Base-by-base conservation (phyloP, 2,888 invertebrate species). In the Encarsia formosa region DNA sequence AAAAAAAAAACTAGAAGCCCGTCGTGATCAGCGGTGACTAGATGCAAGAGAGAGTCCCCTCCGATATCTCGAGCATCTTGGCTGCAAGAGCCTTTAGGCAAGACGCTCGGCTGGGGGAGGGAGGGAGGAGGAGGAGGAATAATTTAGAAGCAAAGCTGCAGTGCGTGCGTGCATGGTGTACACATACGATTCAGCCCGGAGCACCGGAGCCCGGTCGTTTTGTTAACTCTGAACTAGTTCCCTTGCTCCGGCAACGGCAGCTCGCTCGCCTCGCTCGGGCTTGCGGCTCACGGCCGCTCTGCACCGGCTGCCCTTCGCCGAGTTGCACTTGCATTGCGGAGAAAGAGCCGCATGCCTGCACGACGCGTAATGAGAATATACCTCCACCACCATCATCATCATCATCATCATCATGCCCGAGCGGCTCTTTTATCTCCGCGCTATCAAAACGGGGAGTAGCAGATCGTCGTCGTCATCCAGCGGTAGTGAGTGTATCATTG, bases 291-390 rank as follows among this genome's bases (percentile, higher is more conserved):
- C 9, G 13, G 13, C 5, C 32, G 32, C 32, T 5, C 32, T 8
- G 13, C n/a, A n/a, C 32, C n/a, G 5, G 9, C 32, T 32, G 15
- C 18, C 20, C 29, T 39, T n/a, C 45, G 8, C 5, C 22, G 20
- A 20, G 34, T 20, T 11, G 1, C 9, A 19, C 32, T 45, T 40
- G 45, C 65, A 59, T 59, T 63, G 58, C 60, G 50, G 52, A 56
- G 55, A 48, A 47, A 50, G 52, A 37, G 47, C 54, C 64, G 68
- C 73, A 73, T 73, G 70, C 73, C 73, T 67, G 67, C 71, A 69
- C 70, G 70, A 67, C 70, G 68, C 70, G 71, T 73, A 73, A 73
- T 73, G 73, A 73, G 73, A 73, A 71, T 72, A 69, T 69, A 72
- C 67, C 69, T 67, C 66, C 66, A 65, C 66, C 13, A 11, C 13